Evolutionary conservation across 2,797 vertebrate genomes (phyloP), one percentile per base, ranked within the genome.

Genomic region (Enteromius radiatus): DNA sequence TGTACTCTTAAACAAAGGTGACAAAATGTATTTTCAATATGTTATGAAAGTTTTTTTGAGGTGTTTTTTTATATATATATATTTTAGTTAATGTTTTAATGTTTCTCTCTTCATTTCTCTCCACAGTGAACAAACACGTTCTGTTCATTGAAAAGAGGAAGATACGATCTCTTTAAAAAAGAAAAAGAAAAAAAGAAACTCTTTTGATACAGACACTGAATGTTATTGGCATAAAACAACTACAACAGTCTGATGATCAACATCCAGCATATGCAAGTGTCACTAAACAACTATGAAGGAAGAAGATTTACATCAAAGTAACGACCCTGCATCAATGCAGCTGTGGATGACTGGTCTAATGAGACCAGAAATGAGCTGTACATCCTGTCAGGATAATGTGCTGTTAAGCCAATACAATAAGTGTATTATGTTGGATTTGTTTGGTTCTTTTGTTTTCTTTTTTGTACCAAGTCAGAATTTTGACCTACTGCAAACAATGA

Each of bases 111-210:
- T 21, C 49, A 31, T 80, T 67, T 14, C 21, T 76, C 9, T 56
- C 71, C 64, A 76, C 92, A 99, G 98, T 98, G 87, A 97, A 97
- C 88, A 91, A 96, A 86, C 97, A 95, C 52, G 98, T 99, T 83
- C 94, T 99, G 38, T 99, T 99, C 90, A 91, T 94, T 47, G 98
- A 99, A 92, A 96, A 97, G 92, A 98, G 85, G 94, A 99, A 99
- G 93, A 95, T 99, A 88, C 94, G 92, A 87, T 98, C 97, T 8
- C 87, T 99, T 65, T 99, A 93, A 95, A 56, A 86, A 81, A 84
- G 2, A 41, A 41, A 41, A 41, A 41, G 2, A 31, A 31, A 31
- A 31, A 31, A 31, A 31, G 28, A 31, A 31, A 31, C 28, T 31
- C 28, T 47, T 26, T 9, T 36, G 12, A 43, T 26, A 61, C 33